These are phyloP conservation scores for Ophioninae sp. DNA, from an alignment of 2,888 invertebrate species.

Conservation along the genomic window DNA sequence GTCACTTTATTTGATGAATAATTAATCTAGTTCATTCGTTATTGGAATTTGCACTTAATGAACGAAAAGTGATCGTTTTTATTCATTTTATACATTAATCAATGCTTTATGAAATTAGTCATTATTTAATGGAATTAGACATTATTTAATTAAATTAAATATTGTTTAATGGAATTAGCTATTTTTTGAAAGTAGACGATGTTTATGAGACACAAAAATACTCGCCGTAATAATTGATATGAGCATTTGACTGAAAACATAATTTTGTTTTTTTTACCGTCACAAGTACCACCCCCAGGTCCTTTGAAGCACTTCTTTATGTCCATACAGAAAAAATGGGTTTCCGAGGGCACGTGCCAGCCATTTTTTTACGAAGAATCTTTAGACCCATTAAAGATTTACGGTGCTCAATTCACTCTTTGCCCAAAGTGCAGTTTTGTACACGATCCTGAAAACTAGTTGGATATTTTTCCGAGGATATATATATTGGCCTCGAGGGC, in stretches of 20 bases:
- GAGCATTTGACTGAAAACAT: not conserved
- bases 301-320: not conserved
- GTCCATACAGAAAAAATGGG: not conserved
- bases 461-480: constrained; percentile 1
- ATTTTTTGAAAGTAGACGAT: too few species aligned
- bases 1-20: too few species aligned
- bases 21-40: not conserved
- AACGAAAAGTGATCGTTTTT: too few species aligned
- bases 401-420: constrained; percentile 9
- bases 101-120: not conserved
- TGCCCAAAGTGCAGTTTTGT: constrained; percentile 4
- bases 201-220: not conserved
- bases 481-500: constrained; percentile 36
- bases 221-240: not conserved
- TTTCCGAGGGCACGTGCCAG: not conserved
- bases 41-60: too few species aligned
- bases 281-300: not conserved
- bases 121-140: too few species aligned
- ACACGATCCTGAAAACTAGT: constrained; percentile 11
- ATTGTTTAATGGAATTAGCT: too few species aligned
- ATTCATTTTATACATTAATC: not conserved
- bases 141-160: too few species aligned
- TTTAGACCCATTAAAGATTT: constrained; percentile 27
- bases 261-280: not conserved
- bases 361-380: constrained; percentile 22